Evolutionary conservation across 2,888 invertebrate species (phyloP), one percentile per base, ranked within the genome.

Genomic region (Diadegma fenestrale): DNA sequence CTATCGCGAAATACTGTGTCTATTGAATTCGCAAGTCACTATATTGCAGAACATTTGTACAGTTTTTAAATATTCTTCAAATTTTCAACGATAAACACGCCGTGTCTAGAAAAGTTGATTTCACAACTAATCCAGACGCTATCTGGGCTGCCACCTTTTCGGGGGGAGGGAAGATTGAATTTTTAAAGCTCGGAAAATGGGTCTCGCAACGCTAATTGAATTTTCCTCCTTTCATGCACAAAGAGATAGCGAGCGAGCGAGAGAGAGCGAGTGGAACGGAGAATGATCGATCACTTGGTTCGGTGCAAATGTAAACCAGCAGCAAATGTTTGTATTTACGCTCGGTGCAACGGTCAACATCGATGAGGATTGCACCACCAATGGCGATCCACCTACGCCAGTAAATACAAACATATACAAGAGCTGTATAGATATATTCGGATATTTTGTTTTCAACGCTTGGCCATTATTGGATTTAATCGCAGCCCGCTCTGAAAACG

Each of bases 261-360:
- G 68, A 19, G 22, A 33, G 51, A 37, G 71, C 19, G 51, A 22
- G 48, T 33, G 51, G 30, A 2, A 19, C 1, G 54, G 41, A 69
- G 68, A 22, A 19, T 54, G 48, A 75, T 82, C 69, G 63, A 82
- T 81, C 68, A 69, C 19, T 66, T 48, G 43, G n/a, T 71, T 61
- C 41, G 43, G 19, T 26, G 37, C 63, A 51, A 69, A 71, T 43
- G 66, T 61, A 17, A 66, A 30, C 41, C 43, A 10, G 63, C 26
- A 43, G 43, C 54, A 78, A 81, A 82, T 76, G 66, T 85, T 85
- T 82, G 76, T 63, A 72, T 76, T 76, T 75, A 26, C 69, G 48
- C 26, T 43, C 26, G 43, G 51, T 64, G 48, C 51, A 54, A 41
- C n/a, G 71, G 71, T 48, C 71, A 80, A 68, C 63, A 73, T 37